Percentiles rank a stretch among this genome's conserved stretches.
phyloP scores from a whole-genome alignment of 2,888 invertebrate species.

The Reticulitermes lucifugus region DNA sequence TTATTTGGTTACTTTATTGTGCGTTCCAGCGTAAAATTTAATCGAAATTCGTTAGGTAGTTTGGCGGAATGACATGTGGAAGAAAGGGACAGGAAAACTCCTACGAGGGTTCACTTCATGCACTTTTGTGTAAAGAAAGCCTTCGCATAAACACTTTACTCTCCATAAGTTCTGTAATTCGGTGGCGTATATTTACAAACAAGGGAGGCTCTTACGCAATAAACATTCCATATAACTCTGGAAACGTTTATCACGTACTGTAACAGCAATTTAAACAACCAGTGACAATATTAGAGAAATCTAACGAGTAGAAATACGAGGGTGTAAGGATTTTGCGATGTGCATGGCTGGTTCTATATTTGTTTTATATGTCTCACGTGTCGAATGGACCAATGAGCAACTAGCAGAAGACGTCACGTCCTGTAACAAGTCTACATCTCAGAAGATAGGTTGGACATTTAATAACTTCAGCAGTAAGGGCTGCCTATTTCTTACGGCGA shows the following conservation, averaged over 20 bases:
- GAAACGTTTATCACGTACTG: not conserved
- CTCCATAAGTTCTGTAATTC: not conserved
- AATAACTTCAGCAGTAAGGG: not conserved
- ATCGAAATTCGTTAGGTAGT: no score
- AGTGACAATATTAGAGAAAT: not conserved
- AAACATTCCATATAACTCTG: not conserved
- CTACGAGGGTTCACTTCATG: no score
- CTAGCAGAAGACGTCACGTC: constrained; percentile 2
- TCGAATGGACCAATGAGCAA: not conserved
- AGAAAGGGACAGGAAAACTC: no score
- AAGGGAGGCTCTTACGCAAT: not conserved
- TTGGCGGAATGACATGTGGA: no score
- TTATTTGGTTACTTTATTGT: no score
- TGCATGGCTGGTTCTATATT: not conserved
- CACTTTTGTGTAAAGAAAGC: no score
- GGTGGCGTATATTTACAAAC: not conserved
- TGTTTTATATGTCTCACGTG: constrained; percentile 1
- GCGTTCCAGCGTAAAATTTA: no score
- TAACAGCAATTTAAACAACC: not conserved
- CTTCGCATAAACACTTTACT: no score
- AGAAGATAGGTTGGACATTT: constrained; percentile 12
- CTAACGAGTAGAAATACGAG: not conserved
- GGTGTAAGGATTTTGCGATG: not conserved
- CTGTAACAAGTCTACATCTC: constrained; percentile 4
- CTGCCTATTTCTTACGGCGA: not conserved